Evolutionary conservation across 2,888 invertebrate genomes (phyloP).

Genomic region (Sthenelais limicola): DNA sequence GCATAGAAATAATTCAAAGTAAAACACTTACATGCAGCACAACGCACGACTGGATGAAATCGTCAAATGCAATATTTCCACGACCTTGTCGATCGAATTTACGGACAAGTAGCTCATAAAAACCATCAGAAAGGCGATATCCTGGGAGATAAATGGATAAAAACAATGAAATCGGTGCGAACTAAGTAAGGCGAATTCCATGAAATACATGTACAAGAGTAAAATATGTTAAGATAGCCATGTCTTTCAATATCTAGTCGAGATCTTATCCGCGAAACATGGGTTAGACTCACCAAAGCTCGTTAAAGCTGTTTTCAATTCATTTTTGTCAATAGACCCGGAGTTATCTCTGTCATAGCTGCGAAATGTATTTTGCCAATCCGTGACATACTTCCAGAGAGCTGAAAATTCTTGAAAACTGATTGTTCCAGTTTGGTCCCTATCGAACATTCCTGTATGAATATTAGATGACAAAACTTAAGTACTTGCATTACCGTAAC

Average conservation of each 20-base stretch:
- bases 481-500: too few relatives aligned
- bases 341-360: slow-evolving; percentile 92
- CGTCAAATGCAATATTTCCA: slow-evolving; percentile 95
- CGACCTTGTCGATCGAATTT: slow-evolving; percentile 94
- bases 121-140: slow-evolving; percentile 83
- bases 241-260: too few relatives aligned
- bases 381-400: slow-evolving; percentile 97
- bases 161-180: too few relatives aligned
- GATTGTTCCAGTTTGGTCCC: slow-evolving; percentile 89
- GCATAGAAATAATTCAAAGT: background rate
- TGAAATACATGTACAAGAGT: too few relatives aligned
- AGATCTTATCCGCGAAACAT: too few relatives aligned
- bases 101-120: slow-evolving; percentile 85
- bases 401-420: slow-evolving; percentile 96
- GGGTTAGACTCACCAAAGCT: slow-evolving; percentile 84
- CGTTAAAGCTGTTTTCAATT: slow-evolving; percentile 90
- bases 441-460: slow-evolving; percentile 93
- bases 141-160: too few relatives aligned
- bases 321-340: slow-evolving; percentile 90
- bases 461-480: too few relatives aligned
- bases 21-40: slow-evolving; percentile 86
- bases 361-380: slow-evolving; percentile 97
- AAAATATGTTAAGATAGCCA: too few relatives aligned
- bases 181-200: too few relatives aligned
- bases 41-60: slow-evolving; percentile 97